Percentiles rank a stretch among this genome's conserved stretches.
These are phyloP conservation scores for Todiramphus chloris DNA, from an alignment of 2,113 vertebrate species.

Conservation along the genomic window DNA sequence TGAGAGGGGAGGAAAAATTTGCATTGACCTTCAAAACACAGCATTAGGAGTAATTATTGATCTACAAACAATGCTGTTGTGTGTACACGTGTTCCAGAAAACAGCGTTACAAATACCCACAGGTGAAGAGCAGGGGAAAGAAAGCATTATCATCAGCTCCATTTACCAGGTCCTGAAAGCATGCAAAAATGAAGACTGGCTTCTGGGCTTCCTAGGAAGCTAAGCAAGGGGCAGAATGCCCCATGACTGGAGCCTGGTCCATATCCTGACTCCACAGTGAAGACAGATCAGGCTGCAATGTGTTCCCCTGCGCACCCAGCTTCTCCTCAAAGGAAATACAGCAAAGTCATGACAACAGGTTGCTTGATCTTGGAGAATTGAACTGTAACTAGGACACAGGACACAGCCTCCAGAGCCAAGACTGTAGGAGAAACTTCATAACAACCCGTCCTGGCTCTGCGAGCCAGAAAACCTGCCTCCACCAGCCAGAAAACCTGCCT, in stretches of 20 bases:
- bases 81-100: neutral
- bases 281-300: neutral
- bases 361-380: neutral
- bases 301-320: accelerated
- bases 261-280: neutral
- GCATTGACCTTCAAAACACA: neutral
- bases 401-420: neutral
- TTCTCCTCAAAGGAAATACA: neutral
- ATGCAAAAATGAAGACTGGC: neutral
- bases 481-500: neutral
- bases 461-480: neutral
- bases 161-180: neutral
- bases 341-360: neutral
- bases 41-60: slow-evolving; percentile 8
- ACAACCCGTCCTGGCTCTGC: neutral
- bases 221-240: neutral
- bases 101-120: neutral
- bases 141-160: neutral
- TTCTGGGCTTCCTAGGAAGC: neutral
- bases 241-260: neutral
- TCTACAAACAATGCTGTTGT: neutral
- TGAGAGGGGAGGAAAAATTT: neutral
- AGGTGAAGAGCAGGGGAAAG: neutral
- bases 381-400: neutral
- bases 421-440: neutral